Conservation (phyloP, 1,140 invertebrate genomes). For the Drosophila simulans region DNA sequence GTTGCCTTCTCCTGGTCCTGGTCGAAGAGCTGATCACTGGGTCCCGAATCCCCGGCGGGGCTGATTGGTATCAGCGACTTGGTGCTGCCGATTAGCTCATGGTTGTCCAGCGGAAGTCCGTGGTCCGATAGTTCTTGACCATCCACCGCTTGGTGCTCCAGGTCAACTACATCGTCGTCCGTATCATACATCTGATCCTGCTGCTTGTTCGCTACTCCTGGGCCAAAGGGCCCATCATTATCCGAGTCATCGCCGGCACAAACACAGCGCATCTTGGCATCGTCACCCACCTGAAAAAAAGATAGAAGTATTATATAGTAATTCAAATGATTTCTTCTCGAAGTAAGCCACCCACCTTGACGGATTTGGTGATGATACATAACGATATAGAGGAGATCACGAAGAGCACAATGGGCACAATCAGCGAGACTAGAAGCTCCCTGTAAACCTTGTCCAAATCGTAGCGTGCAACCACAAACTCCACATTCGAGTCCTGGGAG, state of each 20-base stretch:
- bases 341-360: conserved; percentile 67
- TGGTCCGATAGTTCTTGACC: conserved; percentile 28
- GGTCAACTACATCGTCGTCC: conserved; percentile 70
- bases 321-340: too few relatives aligned
- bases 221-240: conserved; percentile 60
- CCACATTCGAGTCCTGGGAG: conserved; percentile 85
- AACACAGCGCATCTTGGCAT: conserved; percentile 95
- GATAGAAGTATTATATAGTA: too few relatives aligned
- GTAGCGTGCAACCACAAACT: conserved; percentile 87
- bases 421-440: conserved; percentile 92
- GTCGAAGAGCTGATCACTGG: conserved; percentile 50
- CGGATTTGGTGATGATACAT: conserved; percentile 84
- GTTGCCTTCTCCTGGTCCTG: conserved; percentile 75
- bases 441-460: conserved; percentile 91
- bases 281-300: conserved; percentile 87
- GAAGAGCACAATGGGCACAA: conserved; percentile 92
- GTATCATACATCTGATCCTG: conserved; percentile 62
- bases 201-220: conserved; percentile 31
- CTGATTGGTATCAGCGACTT: conserved; percentile 79
- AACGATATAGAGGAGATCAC: conserved; percentile 92
- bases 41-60: conserved; percentile 57
- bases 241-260: conserved; percentile 85
- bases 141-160: conserved; percentile 56
- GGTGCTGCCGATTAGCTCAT: conserved; percentile 80
- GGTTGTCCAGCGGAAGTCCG: conserved; percentile 42